A percentile compares a stretch with the other conserved stretches of the same genome.
Conservation (phyloP, 2,888 invertebrate species). For the Cheilosia grossa region DNA sequence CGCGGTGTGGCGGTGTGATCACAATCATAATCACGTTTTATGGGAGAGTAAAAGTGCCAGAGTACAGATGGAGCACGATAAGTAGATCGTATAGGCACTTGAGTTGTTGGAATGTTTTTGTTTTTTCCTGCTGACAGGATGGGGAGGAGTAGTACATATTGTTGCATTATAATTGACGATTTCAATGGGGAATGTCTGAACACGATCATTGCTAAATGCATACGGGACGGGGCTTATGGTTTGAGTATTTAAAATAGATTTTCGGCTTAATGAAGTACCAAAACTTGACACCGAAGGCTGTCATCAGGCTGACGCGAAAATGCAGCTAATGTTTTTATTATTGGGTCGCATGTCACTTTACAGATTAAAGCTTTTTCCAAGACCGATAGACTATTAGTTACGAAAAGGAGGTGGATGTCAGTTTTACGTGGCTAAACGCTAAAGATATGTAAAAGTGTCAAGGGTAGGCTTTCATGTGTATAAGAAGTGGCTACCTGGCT, state of each 20-base stretch:
- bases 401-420: too few relatives aligned
- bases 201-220: background rate
- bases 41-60: slow-evolving; percentile 69
- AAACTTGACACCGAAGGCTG: too few relatives aligned
- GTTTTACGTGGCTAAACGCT: too few relatives aligned
- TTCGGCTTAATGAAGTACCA: too few relatives aligned
- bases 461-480: too few relatives aligned
- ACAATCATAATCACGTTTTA: slow-evolving; percentile 66
- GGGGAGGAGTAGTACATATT: slow-evolving; percentile 1
- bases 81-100: slow-evolving; percentile 45
- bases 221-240: background rate
- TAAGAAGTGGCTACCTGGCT: too few relatives aligned
- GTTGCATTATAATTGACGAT: slow-evolving; percentile 45
- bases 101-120: slow-evolving; percentile 25
- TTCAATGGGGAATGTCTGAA: background rate
- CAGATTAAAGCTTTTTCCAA: too few relatives aligned
- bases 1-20: slow-evolving; percentile 42
- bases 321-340: too few relatives aligned
- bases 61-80: slow-evolving; percentile 59
- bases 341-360: too few relatives aligned
- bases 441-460: too few relatives aligned
- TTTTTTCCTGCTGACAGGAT: slow-evolving; percentile 17
- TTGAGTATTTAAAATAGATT: background rate
- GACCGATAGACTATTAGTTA: too few relatives aligned
- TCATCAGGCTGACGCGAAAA: too few relatives aligned